Conservation (phyloP, 2,113 vertebrate genomes). For the Aldabrachelys gigantea region DNA sequence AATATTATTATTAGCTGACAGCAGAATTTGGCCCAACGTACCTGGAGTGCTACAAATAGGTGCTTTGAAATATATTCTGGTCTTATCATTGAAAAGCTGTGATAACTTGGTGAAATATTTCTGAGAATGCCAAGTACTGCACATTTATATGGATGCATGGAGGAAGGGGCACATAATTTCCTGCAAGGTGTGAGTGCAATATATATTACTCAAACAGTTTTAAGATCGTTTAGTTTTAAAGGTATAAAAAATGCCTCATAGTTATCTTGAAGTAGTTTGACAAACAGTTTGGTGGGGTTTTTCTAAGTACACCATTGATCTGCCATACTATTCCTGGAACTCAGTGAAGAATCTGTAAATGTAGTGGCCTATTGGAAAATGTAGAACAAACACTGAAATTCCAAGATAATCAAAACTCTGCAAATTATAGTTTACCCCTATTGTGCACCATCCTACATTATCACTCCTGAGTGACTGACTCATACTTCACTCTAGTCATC, state of each 20-base stretch:
- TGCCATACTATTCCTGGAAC: rapidly evolving
- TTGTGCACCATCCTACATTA: background rate
- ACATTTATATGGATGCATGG: background rate
- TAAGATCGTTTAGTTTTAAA: background rate
- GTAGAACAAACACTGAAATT: background rate
- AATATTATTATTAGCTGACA: background rate
- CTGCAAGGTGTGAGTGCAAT: background rate
- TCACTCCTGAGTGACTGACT: background rate
- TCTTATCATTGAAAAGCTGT: background rate
- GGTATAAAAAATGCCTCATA: background rate
- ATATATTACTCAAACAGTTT: background rate
- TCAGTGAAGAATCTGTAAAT: background rate
- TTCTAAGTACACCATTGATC: background rate
- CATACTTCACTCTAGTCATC: background rate
- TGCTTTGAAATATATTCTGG: background rate
- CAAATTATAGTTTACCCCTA: background rate
- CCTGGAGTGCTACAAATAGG: background rate
- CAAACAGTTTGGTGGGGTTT: background rate
- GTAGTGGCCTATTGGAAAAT: background rate
- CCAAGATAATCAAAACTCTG: background rate
- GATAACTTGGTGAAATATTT: background rate
- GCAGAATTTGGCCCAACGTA: background rate
- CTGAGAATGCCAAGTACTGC: background rate
- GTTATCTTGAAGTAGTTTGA: no score
- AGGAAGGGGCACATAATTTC: background rate